phyloP scores from a whole-genome alignment of 2,888 invertebrate species.

The Entomobrya multifasciata region DNA sequence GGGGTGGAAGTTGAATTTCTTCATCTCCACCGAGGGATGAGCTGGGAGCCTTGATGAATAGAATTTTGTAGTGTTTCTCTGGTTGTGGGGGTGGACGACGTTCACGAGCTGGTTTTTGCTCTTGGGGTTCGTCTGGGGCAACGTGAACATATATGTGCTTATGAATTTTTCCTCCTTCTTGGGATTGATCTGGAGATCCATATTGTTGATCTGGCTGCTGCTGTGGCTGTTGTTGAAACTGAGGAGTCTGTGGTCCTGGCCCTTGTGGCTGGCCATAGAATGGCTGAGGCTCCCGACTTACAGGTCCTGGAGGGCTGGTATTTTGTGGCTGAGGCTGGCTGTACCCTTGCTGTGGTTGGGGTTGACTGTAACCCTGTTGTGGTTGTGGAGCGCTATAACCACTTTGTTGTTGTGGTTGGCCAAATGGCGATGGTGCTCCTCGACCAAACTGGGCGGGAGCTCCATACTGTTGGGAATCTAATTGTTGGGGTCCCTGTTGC shows the following conservation, averaged over 20 bases:
- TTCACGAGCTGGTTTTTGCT: constrained; percentile 88
- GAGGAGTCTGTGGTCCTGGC: constrained; percentile 83
- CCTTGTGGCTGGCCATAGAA: constrained; percentile 79
- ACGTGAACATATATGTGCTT: constrained; percentile 95
- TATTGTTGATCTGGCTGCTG: constrained; percentile 79
- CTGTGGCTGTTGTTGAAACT: constrained; percentile 84
- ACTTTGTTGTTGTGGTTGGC: constrained; percentile 2
- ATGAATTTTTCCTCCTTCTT: constrained; percentile 90
- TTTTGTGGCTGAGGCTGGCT: constrained; percentile 54
- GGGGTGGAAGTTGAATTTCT: constrained; percentile 78
- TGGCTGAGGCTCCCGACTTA: constrained; percentile 49
- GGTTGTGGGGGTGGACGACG: constrained; percentile 94
- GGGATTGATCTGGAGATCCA: constrained; percentile 85
- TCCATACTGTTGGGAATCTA: constrained; percentile 64
- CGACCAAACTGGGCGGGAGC: constrained; percentile 56
- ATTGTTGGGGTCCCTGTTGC: constrained; percentile 62
- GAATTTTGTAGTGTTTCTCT: constrained; percentile 89
- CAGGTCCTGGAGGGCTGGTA: constrained; percentile 55
- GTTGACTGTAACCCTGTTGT: constrained; percentile 18
- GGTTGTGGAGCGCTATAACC: constrained; percentile 22
- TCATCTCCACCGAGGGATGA: no score
- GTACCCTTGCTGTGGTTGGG: background rate
- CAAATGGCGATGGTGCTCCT: constrained; percentile 48
- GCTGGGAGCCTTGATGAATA: constrained; percentile 88
- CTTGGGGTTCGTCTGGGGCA: constrained; percentile 86